Evolutionary conservation across 2,113 vertebrate species (phyloP).

Genomic region (Halcyon malimbica): DNA sequence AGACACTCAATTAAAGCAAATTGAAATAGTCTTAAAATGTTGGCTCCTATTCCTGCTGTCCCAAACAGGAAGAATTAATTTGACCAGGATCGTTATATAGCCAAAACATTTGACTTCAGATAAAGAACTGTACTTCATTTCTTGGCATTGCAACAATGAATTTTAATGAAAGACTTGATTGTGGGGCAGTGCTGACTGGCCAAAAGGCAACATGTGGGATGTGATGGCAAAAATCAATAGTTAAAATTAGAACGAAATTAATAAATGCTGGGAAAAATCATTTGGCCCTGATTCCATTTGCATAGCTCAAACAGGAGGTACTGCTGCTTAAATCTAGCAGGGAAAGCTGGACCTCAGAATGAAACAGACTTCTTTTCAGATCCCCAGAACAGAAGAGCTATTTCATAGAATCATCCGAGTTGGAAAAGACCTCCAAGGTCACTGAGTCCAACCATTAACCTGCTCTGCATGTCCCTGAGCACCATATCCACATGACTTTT

Average conservation of each 20-base stretch:
- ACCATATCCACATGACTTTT: too few relatives aligned
- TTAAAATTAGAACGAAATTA: slow-evolving; percentile 11
- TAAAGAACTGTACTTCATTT: background rate
- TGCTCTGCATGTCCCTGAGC: too few relatives aligned
- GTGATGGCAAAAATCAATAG: background rate
- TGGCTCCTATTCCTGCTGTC: background rate
- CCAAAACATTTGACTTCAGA: background rate
- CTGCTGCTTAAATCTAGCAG: background rate
- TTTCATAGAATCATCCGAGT: background rate
- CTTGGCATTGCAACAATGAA: background rate
- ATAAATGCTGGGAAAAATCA: background rate
- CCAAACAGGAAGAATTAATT: background rate
- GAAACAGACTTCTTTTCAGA: background rate
- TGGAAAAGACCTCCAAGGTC: too few relatives aligned
- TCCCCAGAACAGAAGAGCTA: background rate
- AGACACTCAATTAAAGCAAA: slow-evolving; percentile 44
- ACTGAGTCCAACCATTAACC: too few relatives aligned
- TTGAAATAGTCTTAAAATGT: background rate
- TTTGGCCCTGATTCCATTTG: background rate
- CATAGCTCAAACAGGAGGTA: background rate
- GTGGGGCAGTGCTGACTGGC: background rate
- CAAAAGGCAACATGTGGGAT: background rate
- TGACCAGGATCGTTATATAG: background rate
- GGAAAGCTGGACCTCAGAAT: background rate
- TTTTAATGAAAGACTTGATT: slow-evolving; percentile 11